phyloP scores from a whole-genome alignment of 2,888 invertebrate genomes.

The Rapana venosa region DNA sequence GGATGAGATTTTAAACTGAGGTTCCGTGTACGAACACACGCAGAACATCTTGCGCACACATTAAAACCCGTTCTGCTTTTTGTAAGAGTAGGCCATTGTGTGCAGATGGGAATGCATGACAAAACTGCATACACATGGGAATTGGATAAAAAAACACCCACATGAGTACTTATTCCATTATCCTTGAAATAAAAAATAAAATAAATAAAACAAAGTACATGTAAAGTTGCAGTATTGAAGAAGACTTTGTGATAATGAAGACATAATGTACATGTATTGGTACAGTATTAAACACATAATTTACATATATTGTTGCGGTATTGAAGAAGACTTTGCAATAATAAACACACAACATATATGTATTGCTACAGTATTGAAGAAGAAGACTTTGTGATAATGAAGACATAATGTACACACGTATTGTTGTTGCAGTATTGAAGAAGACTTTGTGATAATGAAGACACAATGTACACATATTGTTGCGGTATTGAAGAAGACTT shows the following conservation, averaged over 20 bases:
- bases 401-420: background rate
- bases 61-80: no score
- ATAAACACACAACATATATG: no score
- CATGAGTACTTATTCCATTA: background rate
- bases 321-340: background rate
- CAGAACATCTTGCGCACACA: no score
- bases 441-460: constrained; percentile 99
- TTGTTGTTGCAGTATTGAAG: constrained; percentile 89
- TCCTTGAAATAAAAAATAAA: background rate
- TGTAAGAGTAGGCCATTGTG: no score
- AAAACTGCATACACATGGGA: no score
- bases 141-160: no score
- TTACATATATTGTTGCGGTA: no score
- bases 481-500: background rate
- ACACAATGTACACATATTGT: constrained; percentile 85
- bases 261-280: background rate
- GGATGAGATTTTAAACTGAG: no score
- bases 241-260: background rate
- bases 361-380: background rate
- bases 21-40: no score
- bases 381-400: background rate
- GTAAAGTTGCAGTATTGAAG: background rate
- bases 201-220: background rate
- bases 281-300: constrained; percentile 95
- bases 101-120: no score